Evolutionary conservation across 2,888 invertebrate species (phyloP), one percentile per base, ranked within the genome.

Genomic region (Dorcus hopei): DNA sequence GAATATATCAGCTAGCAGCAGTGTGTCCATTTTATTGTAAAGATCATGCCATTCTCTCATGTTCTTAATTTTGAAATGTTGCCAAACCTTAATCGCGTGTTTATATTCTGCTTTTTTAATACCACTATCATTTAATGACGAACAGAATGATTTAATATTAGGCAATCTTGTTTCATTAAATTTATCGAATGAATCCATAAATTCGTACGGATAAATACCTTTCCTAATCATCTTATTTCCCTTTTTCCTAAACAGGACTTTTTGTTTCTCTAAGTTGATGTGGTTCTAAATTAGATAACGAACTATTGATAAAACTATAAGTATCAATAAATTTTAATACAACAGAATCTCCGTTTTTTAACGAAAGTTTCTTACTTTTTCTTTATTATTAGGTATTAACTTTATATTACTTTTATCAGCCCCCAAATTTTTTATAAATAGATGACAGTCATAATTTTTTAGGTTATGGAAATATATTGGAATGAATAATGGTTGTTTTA

Each of bases 381-480:
- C 73, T 54, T 72, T 72, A 56, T 68, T 73, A 26, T 66, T 49
- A 0, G 74, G 66, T 39, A 75, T 63, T 3, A 74, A 40, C 9
- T 45, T 59, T 2, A 72, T 58, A 14, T 45, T 52, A 53, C 59
- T 53, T 53, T 61, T 62, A 38, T 48, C 39, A 38, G 57, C 59
- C 14, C 59, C 63, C 9, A 72, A 47, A n/a, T 67, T 63, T 63
- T 63, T 65, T 16, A 72, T 68, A 16, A 73, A 58, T 47, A 74
- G 69, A 59, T 74, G 72, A 4, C 62, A 49, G 57, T 73, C 71
- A 61, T 73, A 72, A 7, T 65, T 67, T 4, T 52, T 59, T 8
- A 74, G 62, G 63, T 73, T 74, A 53, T 74, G 74, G 53, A 73
- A 71, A 6, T 71, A 59, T 7, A 73, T 57, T 1, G 74, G 75